Conservation (phyloP, 2,113 vertebrate genomes). For the Siniperca knerii region DNA sequence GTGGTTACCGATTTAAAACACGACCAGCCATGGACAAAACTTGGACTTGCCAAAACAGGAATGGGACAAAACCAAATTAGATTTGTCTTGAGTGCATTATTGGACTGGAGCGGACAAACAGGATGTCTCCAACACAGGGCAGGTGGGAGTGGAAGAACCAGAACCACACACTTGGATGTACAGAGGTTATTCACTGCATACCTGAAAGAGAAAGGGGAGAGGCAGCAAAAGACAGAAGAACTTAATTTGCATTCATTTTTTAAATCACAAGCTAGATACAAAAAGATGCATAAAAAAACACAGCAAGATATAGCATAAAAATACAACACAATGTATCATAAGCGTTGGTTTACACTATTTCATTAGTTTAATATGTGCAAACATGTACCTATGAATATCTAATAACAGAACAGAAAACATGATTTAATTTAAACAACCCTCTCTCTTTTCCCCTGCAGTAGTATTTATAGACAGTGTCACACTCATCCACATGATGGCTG, state of each 20-base stretch:
- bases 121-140: constrained; percentile 14
- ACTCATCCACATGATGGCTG: constrained; percentile 8
- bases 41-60: constrained; percentile 57
- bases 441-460: background rate
- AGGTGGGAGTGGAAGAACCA: constrained; percentile 1
- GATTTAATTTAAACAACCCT: background rate
- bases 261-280: background rate
- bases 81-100: constrained; percentile 2
- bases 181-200: constrained; percentile 19
- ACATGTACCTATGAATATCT: background rate
- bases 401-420: background rate
- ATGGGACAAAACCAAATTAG: constrained; percentile 35
- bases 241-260: background rate
- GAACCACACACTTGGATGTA: background rate
- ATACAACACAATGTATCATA: background rate
- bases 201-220: constrained; percentile 34
- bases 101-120: background rate
- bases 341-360: background rate
- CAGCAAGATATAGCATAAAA: background rate
- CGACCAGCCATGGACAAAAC: constrained; percentile 87
- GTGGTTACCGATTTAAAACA: constrained; percentile 87
- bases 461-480: constrained; percentile 21
- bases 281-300: background rate
- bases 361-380: background rate
- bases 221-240: background rate